Evolutionary conservation across 2,888 invertebrate genomes (phyloP).

Genomic region (Eurytoma adleriae): DNA sequence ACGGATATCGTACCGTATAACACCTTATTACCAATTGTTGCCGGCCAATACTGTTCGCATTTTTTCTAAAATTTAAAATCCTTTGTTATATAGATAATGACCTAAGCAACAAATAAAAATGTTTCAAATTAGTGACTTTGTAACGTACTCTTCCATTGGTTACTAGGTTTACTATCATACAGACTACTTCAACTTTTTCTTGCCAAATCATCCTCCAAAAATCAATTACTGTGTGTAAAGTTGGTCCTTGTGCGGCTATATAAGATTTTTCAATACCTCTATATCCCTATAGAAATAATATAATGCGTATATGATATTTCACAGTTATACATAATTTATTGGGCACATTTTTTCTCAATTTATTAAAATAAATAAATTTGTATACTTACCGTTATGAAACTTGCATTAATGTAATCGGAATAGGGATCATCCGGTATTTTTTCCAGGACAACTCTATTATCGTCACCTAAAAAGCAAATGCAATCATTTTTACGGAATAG

Average conservation of each 20-base stretch:
- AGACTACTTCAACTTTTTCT: constrained; percentile 76
- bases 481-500: neutral
- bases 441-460: constrained; percentile 75
- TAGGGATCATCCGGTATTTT: constrained; percentile 72
- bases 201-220: constrained; percentile 78
- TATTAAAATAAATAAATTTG: constrained; percentile 12
- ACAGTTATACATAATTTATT: too few relatives aligned
- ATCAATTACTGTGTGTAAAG: constrained; percentile 72
- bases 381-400: constrained; percentile 74
- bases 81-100: too few relatives aligned
- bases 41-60: constrained; percentile 78
- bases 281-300: constrained; percentile 60
- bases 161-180: constrained; percentile 77
- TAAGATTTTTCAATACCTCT: constrained; percentile 64
- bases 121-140: constrained; percentile 1
- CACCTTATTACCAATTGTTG: constrained; percentile 71
- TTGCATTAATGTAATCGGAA: constrained; percentile 79
- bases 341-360: too few relatives aligned
- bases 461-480: constrained; percentile 73
- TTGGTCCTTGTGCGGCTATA: constrained; percentile 75
- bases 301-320: too few relatives aligned
- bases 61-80: constrained; percentile 71
- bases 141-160: constrained; percentile 75
- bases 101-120: too few relatives aligned
- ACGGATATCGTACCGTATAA: constrained; percentile 72